A percentile compares a stretch with the other conserved stretches of the same genome.
Conservation (phyloP, 2,113 vertebrate genomes). For the Paratilapia polleni region DNA sequence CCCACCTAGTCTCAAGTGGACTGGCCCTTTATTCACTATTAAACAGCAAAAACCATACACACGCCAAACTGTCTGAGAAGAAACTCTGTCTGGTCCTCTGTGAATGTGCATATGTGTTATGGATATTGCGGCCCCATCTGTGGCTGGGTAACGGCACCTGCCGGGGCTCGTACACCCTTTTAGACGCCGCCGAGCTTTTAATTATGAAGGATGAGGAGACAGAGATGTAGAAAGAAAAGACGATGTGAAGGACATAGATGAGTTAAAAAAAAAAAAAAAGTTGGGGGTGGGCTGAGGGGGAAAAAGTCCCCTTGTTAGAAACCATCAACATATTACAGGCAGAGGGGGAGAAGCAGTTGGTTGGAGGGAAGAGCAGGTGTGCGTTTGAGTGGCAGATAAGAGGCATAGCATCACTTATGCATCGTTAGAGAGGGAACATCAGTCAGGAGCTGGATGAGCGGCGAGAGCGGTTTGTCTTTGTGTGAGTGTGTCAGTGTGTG, state of each 20-base stretch:
- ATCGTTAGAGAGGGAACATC: conserved; percentile 68
- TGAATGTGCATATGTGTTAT: neutral
- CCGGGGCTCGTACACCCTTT: conserved; percentile 46
- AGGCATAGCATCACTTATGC: conserved; percentile 71
- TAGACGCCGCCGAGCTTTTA: conserved; percentile 63
- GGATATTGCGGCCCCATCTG: conserved; percentile 42
- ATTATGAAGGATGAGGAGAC: conserved; percentile 66
- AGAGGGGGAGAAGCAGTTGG: conserved; percentile 9
- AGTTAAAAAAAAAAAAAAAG: neutral
- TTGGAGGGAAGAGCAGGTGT: conserved; percentile 57
- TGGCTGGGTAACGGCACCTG: conserved; percentile 60
- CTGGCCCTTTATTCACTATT: conserved; percentile 48
- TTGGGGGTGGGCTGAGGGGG: neutral
- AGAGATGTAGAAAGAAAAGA: conserved; percentile 39
- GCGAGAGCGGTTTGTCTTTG: conserved; percentile 38
- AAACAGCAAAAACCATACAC: conserved; percentile 3
- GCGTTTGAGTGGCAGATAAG: conserved; percentile 70
- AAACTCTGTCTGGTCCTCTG: neutral
- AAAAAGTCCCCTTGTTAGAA: conserved; percentile 25
- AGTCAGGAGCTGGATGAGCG: conserved; percentile 56
- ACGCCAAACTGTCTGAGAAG: conserved; percentile 9
- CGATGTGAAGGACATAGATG: conserved; percentile 1
- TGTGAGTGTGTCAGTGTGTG: conserved; percentile 29
- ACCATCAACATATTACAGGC: conserved; percentile 29
- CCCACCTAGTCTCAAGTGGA: conserved; percentile 49